Conservation (phyloP, 1,140 invertebrate genomes). For the Cotesia vestalis region DNA sequence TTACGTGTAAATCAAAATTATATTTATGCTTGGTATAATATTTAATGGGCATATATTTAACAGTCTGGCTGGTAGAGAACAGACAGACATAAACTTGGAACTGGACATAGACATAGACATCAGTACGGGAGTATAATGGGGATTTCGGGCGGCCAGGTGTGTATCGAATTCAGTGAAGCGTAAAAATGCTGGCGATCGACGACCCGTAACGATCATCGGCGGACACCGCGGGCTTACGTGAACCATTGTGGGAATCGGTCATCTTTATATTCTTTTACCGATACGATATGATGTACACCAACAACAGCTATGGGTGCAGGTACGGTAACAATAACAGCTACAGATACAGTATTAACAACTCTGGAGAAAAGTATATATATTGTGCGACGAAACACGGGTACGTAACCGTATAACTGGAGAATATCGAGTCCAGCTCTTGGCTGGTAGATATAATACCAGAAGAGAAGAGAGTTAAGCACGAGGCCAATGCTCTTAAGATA, state of each 20-base stretch:
- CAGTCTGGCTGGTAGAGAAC: background rate
- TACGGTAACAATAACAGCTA: no score
- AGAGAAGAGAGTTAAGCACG: constrained; percentile 19
- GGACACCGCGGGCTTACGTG: constrained; percentile 15
- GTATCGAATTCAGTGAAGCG: constrained; percentile 14
- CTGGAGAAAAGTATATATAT: constrained; percentile 3
- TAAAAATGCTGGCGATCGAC: constrained; percentile 28
- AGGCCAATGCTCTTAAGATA: constrained; percentile 29
- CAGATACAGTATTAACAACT: no score
- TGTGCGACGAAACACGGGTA: background rate
- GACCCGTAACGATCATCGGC: constrained; percentile 36
- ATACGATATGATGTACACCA: background rate
- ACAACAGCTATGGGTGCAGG: background rate
- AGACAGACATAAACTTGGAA: background rate
- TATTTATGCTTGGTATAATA: constrained; percentile 2
- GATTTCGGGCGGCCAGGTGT: background rate
- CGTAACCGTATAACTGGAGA: constrained; percentile 13
- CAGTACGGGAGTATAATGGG: background rate
- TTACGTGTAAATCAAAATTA: constrained; percentile 24
- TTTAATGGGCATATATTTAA: constrained; percentile 11
- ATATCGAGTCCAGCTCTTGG: background rate
- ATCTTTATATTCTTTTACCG: constrained; percentile 27
- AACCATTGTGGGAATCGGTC: constrained; percentile 33
- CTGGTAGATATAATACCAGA: background rate
- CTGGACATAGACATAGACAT: no score